Evolutionary conservation across 2,113 vertebrate species (phyloP), one percentile per base, ranked within the genome.

Genomic region (Hydrochoerus hydrochaeris): DNA sequence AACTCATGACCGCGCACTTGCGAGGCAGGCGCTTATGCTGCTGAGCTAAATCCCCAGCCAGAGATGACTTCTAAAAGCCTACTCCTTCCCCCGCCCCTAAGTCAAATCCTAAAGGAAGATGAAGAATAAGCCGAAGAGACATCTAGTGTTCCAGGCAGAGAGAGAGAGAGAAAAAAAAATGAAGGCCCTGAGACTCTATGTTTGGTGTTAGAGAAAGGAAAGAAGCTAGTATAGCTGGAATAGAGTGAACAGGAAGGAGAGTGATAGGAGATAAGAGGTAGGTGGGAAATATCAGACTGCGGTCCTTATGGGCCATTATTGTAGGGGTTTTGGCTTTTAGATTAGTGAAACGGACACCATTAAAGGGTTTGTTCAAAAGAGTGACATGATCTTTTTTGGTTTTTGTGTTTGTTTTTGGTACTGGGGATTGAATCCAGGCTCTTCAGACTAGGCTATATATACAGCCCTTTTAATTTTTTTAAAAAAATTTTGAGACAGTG

Each of bases 1-100:
- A n/a, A n/a, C n/a, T n/a, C n/a, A n/a, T n/a, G n/a, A n/a, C n/a
- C n/a, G n/a, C n/a, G n/a, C n/a, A n/a, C n/a, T n/a, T n/a, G n/a
- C n/a, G n/a, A n/a, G n/a, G n/a, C n/a, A n/a, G n/a, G n/a, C n/a
- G n/a, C n/a, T n/a, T n/a, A n/a, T n/a, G n/a, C n/a, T n/a, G n/a
- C n/a, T n/a, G n/a, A n/a, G n/a, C n/a, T n/a, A n/a, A n/a, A n/a
- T n/a, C n/a, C n/a, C n/a, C n/a, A n/a, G n/a, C n/a, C n/a, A n/a
- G 35, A 83, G 38, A 75, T 94, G 28, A 82, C 65, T 91, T 81
- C 8, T 82, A 67, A 96, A 97, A 96, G 92, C 17, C 22, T 77
- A 20, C 65, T 93, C 16, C 32, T 30, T 17, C 3, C 7, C 32
- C 65, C 14, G 32, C 32, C 49, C 49, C 49, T 11, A 52, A 52